These are phyloP conservation scores for Peromyscus californicus DNA, from an alignment of 2,113 vertebrate species.

Conservation along the genomic window DNA sequence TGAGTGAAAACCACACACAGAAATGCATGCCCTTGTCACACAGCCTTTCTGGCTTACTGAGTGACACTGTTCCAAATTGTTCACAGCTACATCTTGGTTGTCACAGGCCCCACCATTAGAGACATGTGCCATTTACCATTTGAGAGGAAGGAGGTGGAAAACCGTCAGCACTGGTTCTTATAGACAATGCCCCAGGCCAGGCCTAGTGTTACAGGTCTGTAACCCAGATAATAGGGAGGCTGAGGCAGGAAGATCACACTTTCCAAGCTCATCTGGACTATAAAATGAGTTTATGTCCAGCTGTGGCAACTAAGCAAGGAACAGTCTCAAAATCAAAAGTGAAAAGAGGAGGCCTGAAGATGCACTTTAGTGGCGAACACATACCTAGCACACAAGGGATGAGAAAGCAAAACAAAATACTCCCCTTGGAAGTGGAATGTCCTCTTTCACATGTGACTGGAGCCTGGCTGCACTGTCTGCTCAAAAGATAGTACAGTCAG, in stretches of 20 bases:
- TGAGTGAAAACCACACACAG: background rate
- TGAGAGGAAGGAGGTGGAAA: background rate
- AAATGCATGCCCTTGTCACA: background rate
- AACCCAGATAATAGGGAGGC: background rate
- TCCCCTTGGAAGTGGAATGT: background rate
- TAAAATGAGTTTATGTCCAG: background rate
- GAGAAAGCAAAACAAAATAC: background rate
- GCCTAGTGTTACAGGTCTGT: background rate
- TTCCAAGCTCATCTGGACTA: background rate
- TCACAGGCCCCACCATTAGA: too few species aligned
- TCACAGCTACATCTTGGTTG: background rate
- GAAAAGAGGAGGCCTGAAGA: background rate
- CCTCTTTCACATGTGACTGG: background rate
- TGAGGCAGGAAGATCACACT: background rate
- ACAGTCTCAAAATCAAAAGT: background rate
- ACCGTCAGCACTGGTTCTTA: too few species aligned
- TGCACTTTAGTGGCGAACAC: background rate
- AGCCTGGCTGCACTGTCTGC: background rate
- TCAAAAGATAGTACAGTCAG: rapidly evolving
- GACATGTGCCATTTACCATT: background rate
- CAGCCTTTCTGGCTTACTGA: background rate
- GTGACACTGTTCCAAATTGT: too few species aligned
- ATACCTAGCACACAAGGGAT: background rate
- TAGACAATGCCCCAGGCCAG: background rate
- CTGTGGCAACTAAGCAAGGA: background rate